These are phyloP conservation scores for Belgica antarctica DNA, from an alignment of 2,888 invertebrate species.

Conservation along the genomic window DNA sequence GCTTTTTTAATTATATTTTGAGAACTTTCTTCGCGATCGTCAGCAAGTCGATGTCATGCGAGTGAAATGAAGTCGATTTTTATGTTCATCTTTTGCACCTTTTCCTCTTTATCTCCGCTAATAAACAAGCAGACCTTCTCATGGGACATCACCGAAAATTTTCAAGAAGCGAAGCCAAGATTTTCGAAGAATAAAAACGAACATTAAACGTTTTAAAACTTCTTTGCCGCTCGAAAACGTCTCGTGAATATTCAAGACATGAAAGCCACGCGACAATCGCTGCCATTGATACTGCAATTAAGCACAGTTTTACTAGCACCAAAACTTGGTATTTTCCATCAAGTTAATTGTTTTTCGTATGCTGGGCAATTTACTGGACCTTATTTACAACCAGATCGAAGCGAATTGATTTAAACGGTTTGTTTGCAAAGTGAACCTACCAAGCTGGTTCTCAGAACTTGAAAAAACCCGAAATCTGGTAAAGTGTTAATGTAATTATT, in stretches of 20 bases:
- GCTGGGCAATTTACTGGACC: not conserved
- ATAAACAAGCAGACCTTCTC: not conserved
- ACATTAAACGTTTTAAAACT: not conserved
- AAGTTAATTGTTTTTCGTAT: not conserved
- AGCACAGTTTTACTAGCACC: slow-evolving; percentile 30
- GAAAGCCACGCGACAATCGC: slow-evolving; percentile 39
- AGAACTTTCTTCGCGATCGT: slow-evolving; percentile 4
- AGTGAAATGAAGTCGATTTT: too few relatives aligned
- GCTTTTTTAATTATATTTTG: too few relatives aligned
- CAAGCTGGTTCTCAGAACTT: slow-evolving; percentile 13
- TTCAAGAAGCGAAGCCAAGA: not conserved
- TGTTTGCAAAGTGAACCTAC: not conserved
- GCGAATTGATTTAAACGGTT: slow-evolving; percentile 15
- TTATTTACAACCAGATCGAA: not conserved
- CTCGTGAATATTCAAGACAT: slow-evolving; percentile 7
- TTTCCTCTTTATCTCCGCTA: not conserved
- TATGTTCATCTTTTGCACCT: not conserved
- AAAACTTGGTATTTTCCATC: not conserved
- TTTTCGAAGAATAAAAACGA: not conserved
- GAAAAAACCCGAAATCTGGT: not conserved
- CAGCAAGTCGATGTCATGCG: too few relatives aligned
- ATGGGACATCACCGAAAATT: not conserved
- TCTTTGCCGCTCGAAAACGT: not conserved
- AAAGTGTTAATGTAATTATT: slow-evolving; percentile 11
- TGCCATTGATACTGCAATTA: slow-evolving; percentile 33